These are phyloP conservation scores for Pardalotus punctatus DNA, from an alignment of 2,113 vertebrate genomes.

Conservation along the genomic window DNA sequence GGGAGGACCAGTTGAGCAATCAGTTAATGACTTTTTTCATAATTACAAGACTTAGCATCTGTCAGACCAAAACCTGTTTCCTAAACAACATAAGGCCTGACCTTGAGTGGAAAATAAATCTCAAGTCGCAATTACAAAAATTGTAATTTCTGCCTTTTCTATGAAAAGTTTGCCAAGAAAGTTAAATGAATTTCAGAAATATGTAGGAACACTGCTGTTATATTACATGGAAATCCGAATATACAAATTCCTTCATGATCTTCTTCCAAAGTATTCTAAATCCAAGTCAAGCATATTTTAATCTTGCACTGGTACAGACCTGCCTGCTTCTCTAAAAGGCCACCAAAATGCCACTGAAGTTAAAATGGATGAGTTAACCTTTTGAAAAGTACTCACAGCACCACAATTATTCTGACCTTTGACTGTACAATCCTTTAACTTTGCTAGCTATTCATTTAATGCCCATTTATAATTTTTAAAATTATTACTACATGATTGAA, in stretches of 20 bases:
- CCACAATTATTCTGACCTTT: conserved; percentile 67
- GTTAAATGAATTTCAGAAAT: conserved; percentile 45
- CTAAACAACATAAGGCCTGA: conserved; percentile 37
- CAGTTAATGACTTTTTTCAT: conserved; percentile 57
- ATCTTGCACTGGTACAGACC: neutral
- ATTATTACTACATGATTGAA: conserved; percentile 30
- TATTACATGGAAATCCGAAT: conserved; percentile 30
- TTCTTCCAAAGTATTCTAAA: conserved; percentile 43
- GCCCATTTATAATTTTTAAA: conserved; percentile 51
- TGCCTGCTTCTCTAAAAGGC: conserved; percentile 63
- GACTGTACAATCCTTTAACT: conserved; percentile 40
- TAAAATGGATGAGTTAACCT: conserved; percentile 74
- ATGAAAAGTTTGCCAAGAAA: conserved; percentile 30
- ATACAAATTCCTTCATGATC: conserved; percentile 1
- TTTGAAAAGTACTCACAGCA: conserved; percentile 57
- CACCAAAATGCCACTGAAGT: conserved; percentile 73
- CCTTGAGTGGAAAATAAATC: conserved; percentile 61
- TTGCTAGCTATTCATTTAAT: conserved; percentile 43
- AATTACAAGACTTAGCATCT: conserved; percentile 42
- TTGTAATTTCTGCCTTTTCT: conserved; percentile 45
- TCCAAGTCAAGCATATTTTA: conserved; percentile 31
- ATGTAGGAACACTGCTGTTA: neutral
- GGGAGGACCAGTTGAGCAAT: neutral
- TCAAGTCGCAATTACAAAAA: conserved; percentile 18
- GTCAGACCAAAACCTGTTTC: conserved; percentile 37